Evolutionary conservation across 2,888 invertebrate genomes (phyloP).

Genomic region (Griposia aprilina): DNA sequence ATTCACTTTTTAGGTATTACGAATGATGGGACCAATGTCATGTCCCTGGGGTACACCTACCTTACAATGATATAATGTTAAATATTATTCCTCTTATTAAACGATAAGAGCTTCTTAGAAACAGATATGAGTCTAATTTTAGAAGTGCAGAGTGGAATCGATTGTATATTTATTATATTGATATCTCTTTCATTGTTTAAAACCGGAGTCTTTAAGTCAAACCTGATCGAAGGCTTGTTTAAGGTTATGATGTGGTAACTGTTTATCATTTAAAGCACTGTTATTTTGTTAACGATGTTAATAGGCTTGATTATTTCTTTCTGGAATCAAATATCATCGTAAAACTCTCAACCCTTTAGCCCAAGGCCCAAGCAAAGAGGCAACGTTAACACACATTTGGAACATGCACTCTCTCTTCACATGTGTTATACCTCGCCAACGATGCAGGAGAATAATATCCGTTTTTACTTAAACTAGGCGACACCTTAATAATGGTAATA

Average conservation of each 20-base stretch:
- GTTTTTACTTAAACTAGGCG: too few species aligned
- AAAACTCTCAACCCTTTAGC: too few species aligned
- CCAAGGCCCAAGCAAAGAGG: neutral
- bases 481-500: too few species aligned
- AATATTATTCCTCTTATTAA: neutral
- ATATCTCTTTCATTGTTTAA: neutral
- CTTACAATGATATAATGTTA: neutral
- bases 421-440: neutral
- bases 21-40: constrained; percentile 2
- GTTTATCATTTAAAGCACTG: neutral
- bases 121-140: neutral
- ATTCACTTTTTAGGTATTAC: neutral
- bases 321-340: neutral
- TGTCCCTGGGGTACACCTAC: constrained; percentile 7
- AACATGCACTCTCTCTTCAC: neutral
- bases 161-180: too few species aligned
- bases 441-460: neutral
- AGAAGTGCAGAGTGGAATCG: neutral
- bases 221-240: neutral
- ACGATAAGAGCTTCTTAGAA: neutral
- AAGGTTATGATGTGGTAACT: neutral
- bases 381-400: too few species aligned
- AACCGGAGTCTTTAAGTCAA: neutral
- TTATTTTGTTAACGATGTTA: too few species aligned
- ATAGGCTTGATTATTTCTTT: neutral